phyloP scores from a whole-genome alignment of 2,113 vertebrate species.

The Oxyura jamaicensis region DNA sequence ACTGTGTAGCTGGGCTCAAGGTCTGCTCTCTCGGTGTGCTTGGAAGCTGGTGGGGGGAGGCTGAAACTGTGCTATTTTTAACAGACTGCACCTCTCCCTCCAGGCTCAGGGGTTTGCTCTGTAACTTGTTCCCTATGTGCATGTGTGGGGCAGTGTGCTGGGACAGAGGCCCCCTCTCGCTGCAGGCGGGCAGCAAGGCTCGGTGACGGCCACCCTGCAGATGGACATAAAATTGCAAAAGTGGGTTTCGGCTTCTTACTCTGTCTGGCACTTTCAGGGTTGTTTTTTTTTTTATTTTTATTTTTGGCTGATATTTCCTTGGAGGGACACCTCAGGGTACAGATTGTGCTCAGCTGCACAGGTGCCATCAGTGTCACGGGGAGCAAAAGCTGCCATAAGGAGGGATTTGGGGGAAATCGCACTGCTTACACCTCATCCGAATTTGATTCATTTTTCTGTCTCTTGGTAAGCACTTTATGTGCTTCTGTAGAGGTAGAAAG shows the following conservation, averaged over 20 bases:
- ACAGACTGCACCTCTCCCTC: constrained; percentile 21
- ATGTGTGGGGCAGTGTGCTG: not conserved
- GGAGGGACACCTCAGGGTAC: not conserved
- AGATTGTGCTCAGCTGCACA: not conserved
- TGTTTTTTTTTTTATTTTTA: not conserved
- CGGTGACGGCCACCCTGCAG: not conserved
- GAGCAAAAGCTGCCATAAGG: not conserved
- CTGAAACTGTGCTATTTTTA: constrained; percentile 54
- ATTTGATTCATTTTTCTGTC: not conserved
- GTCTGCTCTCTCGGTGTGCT: constrained; percentile 1
- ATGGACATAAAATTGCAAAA: not conserved
- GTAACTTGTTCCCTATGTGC: not conserved
- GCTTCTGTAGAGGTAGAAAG: not conserved
- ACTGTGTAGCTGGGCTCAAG: constrained; percentile 13
- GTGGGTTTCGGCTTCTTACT: not conserved
- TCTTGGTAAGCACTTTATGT: not conserved
- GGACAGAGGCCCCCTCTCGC: constrained; percentile 18
- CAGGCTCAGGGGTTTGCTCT: not conserved
- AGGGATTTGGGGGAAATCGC: not conserved
- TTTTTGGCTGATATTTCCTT: not conserved
- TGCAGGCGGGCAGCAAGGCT: not conserved
- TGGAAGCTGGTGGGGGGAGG: not conserved
- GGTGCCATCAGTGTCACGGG: not conserved
- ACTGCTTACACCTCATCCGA: not conserved
- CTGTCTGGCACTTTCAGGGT: not conserved